Percentiles rank a stretch among this genome's conserved stretches.
These are phyloP conservation scores for Zosterops lateralis DNA, from an alignment of 2,113 vertebrate genomes.

Conservation along the genomic window DNA sequence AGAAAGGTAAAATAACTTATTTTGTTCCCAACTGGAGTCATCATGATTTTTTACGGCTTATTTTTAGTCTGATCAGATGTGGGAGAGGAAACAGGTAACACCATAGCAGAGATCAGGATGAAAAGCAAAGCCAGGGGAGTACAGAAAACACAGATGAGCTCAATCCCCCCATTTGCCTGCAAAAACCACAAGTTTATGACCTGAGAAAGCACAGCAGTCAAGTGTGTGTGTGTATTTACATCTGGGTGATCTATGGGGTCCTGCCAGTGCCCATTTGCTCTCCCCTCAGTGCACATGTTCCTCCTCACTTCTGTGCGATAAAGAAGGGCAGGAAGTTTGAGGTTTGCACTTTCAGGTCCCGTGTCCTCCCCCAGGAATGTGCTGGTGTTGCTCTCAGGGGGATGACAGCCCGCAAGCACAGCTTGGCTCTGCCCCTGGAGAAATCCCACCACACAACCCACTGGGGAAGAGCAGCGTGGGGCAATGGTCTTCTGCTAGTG, in stretches of 20 bases:
- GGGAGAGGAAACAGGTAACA: not conserved
- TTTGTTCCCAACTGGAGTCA: not conserved
- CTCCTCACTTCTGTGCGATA: not conserved
- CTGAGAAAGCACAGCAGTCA: not conserved
- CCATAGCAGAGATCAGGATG: not conserved
- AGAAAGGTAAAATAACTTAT: not conserved
- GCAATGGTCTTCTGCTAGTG: not conserved
- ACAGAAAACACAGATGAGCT: not conserved
- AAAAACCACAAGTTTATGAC: not conserved
- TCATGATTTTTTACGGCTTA: not conserved
- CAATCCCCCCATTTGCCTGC: not conserved
- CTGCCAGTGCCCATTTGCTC: not conserved
- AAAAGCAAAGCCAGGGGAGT: not conserved
- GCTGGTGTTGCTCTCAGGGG: not conserved
- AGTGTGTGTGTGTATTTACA: not conserved
- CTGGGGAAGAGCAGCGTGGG: rapidly evolving
- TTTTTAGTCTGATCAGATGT: slow-evolving; percentile 16
- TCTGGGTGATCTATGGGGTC: not conserved
- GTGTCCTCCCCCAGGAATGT: rapidly evolving
- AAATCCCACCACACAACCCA: rapidly evolving
- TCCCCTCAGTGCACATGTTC: rapidly evolving
- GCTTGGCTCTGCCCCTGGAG: rapidly evolving
- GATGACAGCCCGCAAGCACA: not conserved
- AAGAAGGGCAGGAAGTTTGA: not conserved
- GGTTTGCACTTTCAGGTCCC: not conserved